Evolutionary conservation across 2,113 vertebrate species (phyloP).

Genomic region (Anseranas semipalmata): DNA sequence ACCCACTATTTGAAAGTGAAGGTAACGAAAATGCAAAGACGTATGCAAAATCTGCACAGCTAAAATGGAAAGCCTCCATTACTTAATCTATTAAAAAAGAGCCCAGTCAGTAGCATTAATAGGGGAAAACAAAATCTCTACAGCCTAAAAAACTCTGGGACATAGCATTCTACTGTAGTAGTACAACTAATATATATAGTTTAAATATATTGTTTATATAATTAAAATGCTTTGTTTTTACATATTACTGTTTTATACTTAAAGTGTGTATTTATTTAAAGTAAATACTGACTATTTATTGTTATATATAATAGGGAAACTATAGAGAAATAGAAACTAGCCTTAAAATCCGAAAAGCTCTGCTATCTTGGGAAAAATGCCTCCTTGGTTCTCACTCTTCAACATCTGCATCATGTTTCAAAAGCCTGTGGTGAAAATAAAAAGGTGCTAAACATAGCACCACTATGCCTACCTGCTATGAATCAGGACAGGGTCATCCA

Average conservation of each 20-base stretch:
- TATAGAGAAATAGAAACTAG: background rate
- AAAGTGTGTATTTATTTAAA: background rate
- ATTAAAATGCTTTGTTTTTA: background rate
- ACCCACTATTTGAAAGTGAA: background rate
- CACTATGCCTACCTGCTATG: background rate
- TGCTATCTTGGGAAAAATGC: background rate
- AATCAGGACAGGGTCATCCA: background rate
- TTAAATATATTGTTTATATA: background rate
- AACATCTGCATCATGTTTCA: background rate
- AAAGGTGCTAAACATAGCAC: background rate
- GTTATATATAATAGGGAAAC: background rate
- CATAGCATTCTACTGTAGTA: background rate
- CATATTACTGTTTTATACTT: background rate
- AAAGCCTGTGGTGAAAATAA: background rate
- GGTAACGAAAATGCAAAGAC: background rate
- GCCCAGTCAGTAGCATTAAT: background rate
- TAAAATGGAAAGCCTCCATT: background rate
- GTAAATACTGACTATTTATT: background rate
- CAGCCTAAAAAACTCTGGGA: background rate
- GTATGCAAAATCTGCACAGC: background rate
- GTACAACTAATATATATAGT: background rate
- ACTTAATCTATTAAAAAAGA: background rate
- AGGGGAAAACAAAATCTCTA: background rate
- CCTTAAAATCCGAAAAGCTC: background rate
- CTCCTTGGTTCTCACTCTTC: background rate